These are phyloP conservation scores for Meles meles DNA, from an alignment of 2,113 vertebrate genomes.

Conservation along the genomic window DNA sequence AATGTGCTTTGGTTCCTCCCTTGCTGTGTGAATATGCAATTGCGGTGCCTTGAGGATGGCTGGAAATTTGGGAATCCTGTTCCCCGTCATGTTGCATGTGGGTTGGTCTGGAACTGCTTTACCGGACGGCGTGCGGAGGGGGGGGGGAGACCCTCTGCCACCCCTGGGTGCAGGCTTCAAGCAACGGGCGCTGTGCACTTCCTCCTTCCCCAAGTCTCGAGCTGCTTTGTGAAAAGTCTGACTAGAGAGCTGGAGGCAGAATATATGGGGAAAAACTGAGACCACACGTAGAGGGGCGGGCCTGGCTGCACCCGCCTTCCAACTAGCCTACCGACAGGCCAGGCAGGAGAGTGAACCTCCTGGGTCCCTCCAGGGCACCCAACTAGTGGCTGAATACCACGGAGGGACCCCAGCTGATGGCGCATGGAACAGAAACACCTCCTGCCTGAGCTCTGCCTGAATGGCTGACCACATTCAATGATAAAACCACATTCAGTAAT, in stretches of 20 bases:
- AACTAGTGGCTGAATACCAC: background rate
- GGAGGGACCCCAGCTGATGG: background rate
- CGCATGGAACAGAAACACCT: background rate
- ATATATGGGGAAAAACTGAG: background rate
- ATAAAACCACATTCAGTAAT: background rate
- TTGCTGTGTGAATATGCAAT: background rate
- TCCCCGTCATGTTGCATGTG: background rate
- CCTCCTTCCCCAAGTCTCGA: background rate
- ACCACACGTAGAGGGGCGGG: rapidly evolving
- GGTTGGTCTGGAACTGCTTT: background rate
- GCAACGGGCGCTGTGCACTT: background rate
- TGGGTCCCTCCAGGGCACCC: background rate
- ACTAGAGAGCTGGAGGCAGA: background rate
- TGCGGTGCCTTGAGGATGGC: no score
- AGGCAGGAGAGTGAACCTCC: background rate
- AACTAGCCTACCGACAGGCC: background rate
- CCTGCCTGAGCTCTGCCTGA: background rate
- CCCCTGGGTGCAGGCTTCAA: background rate
- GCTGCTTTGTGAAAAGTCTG: background rate
- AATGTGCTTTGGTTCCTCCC: background rate
- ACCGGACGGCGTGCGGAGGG: rapidly evolving
- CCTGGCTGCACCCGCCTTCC: background rate
- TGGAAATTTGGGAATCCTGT: background rate
- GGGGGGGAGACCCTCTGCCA: rapidly evolving
- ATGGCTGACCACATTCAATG: no score